Evolutionary conservation across 2,113 vertebrate genomes (phyloP).

Genomic region (Toxotes jaculatrix): DNA sequence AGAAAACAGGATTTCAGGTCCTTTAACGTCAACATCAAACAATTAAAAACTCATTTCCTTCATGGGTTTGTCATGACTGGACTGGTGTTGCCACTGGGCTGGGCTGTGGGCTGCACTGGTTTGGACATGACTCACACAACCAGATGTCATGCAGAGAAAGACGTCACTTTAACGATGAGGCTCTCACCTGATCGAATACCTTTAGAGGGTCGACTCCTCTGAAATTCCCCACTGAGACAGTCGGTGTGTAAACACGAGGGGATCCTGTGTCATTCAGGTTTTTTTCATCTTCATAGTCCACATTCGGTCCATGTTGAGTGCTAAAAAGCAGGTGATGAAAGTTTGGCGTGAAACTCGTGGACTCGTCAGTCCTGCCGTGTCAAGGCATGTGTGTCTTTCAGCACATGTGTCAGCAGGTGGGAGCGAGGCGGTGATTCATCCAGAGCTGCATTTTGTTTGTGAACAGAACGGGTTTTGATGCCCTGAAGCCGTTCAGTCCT

Average conservation of each 20-base stretch:
- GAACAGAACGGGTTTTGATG: conserved; percentile 62
- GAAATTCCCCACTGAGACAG: not conserved
- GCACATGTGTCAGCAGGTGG: conserved; percentile 51
- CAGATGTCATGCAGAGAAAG: conserved; percentile 52
- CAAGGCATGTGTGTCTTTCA: conserved; percentile 28
- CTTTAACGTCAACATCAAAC: conserved; percentile 1
- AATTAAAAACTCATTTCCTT: not conserved
- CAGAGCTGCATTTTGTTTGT: conserved; percentile 24
- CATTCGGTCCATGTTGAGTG: rapidly evolving
- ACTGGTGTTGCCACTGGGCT: not conserved
- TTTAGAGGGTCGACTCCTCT: not conserved
- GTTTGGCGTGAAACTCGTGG: conserved; percentile 37
- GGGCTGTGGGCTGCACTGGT: conserved; percentile 28
- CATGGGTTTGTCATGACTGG: not conserved
- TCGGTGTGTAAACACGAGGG: not conserved
- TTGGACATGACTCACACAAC: conserved; percentile 48
- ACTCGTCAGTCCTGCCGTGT: not conserved
- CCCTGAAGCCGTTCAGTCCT: conserved; percentile 15
- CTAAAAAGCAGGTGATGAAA: conserved; percentile 2
- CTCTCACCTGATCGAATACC: conserved; percentile 2
- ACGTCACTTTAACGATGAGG: conserved; percentile 18
- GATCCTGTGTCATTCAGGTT: not conserved
- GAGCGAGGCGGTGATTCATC: conserved; percentile 42
- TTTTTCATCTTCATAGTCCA: not conserved
- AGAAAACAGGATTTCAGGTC: conserved; percentile 1